These are phyloP conservation scores for Sycophaga agraensis DNA, from an alignment of 1,140 invertebrate species.

Conservation along the genomic window DNA sequence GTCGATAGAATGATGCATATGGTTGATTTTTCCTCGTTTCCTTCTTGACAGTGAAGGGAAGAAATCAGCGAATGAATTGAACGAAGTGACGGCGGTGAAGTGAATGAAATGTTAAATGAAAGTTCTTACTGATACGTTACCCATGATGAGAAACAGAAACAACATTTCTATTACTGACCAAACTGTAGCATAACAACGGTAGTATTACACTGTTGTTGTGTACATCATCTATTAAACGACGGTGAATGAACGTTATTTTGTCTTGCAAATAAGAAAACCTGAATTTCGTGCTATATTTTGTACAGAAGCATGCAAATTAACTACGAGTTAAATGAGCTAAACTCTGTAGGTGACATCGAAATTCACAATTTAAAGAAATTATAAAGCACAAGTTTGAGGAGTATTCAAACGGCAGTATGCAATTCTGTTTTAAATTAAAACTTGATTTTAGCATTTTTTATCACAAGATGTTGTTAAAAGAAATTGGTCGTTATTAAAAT, in stretches of 20 bases:
- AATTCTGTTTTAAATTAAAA: slow-evolving; percentile 25
- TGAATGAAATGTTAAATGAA: neutral
- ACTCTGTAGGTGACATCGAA: slow-evolving; percentile 17
- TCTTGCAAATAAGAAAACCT: neutral
- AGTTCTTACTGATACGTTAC: no score
- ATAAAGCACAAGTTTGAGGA: slow-evolving; percentile 21
- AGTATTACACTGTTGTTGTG: slow-evolving; percentile 19
- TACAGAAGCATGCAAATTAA: neutral
- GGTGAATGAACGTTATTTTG: neutral
- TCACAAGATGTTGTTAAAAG: neutral
- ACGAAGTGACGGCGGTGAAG: neutral
- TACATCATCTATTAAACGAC: slow-evolving; percentile 15
- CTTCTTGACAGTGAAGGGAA: neutral
- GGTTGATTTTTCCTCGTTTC: slow-evolving; percentile 1
- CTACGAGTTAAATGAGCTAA: neutral
- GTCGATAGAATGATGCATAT: neutral
- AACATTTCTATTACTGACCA: slow-evolving; percentile 16
- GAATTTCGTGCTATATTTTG: neutral
- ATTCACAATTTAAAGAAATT: slow-evolving; percentile 12
- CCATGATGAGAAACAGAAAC: neutral
- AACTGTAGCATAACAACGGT: slow-evolving; percentile 6
- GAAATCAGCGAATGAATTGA: neutral
- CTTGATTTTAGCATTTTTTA: slow-evolving; percentile 16
- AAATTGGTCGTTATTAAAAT: slow-evolving; percentile 7
- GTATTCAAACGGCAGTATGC: slow-evolving; percentile 14